These are phyloP conservation scores for Proisotoma minuta DNA, from an alignment of 2,888 invertebrate genomes.

Conservation along the genomic window DNA sequence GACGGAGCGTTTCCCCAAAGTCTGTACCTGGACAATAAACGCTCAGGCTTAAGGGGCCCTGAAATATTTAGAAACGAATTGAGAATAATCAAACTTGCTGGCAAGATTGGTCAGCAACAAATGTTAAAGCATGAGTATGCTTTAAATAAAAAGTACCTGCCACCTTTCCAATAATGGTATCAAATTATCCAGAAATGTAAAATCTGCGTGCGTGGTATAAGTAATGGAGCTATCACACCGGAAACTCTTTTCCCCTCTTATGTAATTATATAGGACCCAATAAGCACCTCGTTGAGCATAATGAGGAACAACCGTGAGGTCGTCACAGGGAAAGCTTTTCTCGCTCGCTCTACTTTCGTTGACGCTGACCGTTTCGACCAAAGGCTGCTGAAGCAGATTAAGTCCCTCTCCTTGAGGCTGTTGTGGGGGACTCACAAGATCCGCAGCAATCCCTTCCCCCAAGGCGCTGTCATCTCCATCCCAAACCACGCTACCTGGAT, in stretches of 20 bases:
- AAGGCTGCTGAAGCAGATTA: too few species aligned
- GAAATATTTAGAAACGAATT: background rate
- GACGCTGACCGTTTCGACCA: constrained; percentile 15
- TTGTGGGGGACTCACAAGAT: constrained; percentile 1
- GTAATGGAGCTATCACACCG: constrained; percentile 80
- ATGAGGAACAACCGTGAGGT: constrained; percentile 59
- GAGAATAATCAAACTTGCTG: background rate
- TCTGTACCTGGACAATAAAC: constrained; percentile 83
- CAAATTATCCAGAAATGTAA: constrained; percentile 84
- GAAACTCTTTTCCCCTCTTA: constrained; percentile 63
- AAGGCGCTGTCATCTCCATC: constrained; percentile 11
- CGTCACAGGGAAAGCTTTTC: constrained; percentile 58
- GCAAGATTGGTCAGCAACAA: too few species aligned
- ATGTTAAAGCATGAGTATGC: too few species aligned
- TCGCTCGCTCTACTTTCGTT: constrained; percentile 14
- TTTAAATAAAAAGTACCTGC: too few species aligned
- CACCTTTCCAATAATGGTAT: constrained; percentile 78
- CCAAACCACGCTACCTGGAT: constrained; percentile 7
- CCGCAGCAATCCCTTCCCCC: constrained; percentile 10
- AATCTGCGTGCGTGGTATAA: constrained; percentile 88
- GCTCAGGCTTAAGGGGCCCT: constrained; percentile 77
- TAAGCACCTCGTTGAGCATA: constrained; percentile 72
- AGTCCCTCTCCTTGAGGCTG: constrained; percentile 24
- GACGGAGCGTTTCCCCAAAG: constrained; percentile 69
- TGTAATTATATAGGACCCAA: constrained; percentile 84